phyloP scores from a whole-genome alignment of 2,888 invertebrate genomes.

The Brenthis ino region DNA sequence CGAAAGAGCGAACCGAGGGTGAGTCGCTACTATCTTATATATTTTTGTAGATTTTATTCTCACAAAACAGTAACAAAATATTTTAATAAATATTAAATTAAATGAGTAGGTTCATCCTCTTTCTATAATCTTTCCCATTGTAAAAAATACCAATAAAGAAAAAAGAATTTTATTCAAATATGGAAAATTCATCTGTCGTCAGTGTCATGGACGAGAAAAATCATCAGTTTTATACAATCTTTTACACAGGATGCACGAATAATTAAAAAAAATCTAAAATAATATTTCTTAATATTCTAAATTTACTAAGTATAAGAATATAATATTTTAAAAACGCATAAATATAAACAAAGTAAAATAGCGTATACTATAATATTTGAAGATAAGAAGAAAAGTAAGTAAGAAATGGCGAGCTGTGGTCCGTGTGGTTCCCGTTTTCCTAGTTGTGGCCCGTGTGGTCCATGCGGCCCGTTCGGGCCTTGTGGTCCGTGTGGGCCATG shows the following conservation, averaged over 20 bases:
- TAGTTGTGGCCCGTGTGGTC: conserved; percentile 14
- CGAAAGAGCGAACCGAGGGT: no score
- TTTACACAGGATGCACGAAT: conserved; percentile 24
- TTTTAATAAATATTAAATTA: no score
- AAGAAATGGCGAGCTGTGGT: conserved; percentile 24
- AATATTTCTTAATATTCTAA: conserved; percentile 11
- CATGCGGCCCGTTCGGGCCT: conserved; percentile 5
- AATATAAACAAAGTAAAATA: neutral
- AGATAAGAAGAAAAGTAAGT: neutral
- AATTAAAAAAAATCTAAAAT: conserved; percentile 17
- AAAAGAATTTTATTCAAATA: conserved; percentile 19
- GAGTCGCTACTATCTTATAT: no score
- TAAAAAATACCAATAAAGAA: conserved; percentile 1
- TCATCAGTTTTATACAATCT: conserved; percentile 21
- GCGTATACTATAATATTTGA: conserved; percentile 6
- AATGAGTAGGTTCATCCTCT: no score
- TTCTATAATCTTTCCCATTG: neutral
- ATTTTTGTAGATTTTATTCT: no score
- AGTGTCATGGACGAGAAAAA: neutral
- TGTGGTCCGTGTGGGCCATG: conserved; percentile 2
- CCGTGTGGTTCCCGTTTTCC: conserved; percentile 10
- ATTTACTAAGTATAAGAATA: conserved; percentile 17
- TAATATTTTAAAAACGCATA: conserved; percentile 7
- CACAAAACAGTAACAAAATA: no score
- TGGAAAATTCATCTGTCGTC: conserved; percentile 12